A percentile compares a stretch with the other conserved stretches of the same genome.
These are phyloP conservation scores for Drosophila macrospina DNA, from an alignment of 2,888 invertebrate species.

Conservation along the genomic window DNA sequence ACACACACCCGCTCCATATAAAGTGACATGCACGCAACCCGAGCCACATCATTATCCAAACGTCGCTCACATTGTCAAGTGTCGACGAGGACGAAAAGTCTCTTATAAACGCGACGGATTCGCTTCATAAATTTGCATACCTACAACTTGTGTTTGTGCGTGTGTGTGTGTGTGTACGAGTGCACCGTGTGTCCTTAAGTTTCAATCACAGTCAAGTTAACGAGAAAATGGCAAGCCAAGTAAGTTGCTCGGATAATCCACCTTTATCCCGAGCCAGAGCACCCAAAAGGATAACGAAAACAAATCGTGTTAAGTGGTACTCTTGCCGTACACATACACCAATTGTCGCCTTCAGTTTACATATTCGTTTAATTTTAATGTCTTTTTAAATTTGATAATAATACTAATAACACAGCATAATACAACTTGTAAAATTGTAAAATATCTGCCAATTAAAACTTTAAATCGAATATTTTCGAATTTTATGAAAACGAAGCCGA, in stretches of 20 bases:
- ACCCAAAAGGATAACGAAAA: background rate
- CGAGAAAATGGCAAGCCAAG: slow-evolving; percentile 77
- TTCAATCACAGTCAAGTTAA: slow-evolving; percentile 33
- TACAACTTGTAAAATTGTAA: too few relatives aligned
- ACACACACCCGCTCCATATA: slow-evolving; percentile 63
- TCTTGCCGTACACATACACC: too few relatives aligned
- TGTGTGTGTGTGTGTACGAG: slow-evolving; percentile 14
- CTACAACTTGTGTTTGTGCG: background rate
- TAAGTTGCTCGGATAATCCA: slow-evolving; percentile 63
- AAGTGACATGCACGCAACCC: slow-evolving; percentile 56
- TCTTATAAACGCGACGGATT: slow-evolving; percentile 31
- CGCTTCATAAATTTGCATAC: slow-evolving; percentile 33
- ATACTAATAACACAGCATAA: too few relatives aligned
- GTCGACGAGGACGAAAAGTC: slow-evolving; percentile 49
- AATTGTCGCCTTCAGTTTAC: too few relatives aligned
- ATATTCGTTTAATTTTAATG: too few relatives aligned
- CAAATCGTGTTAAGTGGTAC: background rate
- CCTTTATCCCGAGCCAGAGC: background rate
- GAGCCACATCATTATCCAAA: slow-evolving; percentile 71
- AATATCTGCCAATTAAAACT: too few relatives aligned
- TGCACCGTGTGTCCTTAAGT: slow-evolving; percentile 40
- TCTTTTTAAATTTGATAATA: too few relatives aligned
- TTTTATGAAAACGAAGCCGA: too few relatives aligned
- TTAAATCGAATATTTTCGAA: too few relatives aligned
- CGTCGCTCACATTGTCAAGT: slow-evolving; percentile 55